These are phyloP conservation scores for Spialia ferax DNA, from an alignment of 2,888 invertebrate genomes.

Conservation along the genomic window DNA sequence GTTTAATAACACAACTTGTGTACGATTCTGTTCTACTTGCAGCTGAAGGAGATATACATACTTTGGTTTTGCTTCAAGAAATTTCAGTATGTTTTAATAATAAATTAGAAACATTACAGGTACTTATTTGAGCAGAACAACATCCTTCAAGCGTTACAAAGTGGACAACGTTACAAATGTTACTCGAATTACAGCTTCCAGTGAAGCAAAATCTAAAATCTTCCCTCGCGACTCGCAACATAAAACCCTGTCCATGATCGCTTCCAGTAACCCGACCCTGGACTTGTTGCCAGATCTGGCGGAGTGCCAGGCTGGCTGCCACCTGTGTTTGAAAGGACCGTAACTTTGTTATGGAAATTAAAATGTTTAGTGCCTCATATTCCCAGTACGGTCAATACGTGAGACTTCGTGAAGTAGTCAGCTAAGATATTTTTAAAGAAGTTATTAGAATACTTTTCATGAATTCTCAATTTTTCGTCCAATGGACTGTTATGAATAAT, in stretches of 20 bases:
- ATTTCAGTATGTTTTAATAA: too few species aligned
- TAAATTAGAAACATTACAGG: too few species aligned
- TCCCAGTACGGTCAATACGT: not conserved
- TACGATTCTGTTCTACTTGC: too few species aligned
- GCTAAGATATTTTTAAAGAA: not conserved
- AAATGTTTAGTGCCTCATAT: not conserved
- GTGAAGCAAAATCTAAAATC: constrained; percentile 31
- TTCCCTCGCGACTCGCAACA: constrained; percentile 31
- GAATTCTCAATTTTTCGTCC: too few species aligned
- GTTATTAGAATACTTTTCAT: too few species aligned
- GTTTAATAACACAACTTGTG: too few species aligned
- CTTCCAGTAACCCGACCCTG: constrained; percentile 37
- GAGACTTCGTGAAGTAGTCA: too few species aligned
- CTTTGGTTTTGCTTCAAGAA: too few species aligned
- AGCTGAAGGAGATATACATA: too few species aligned
- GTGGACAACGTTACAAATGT: constrained; percentile 32
- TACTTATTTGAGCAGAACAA: too few species aligned
- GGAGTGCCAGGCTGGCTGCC: constrained; percentile 44
- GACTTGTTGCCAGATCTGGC: constrained; percentile 48
- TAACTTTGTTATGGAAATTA: constrained; percentile 7
- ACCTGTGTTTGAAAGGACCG: constrained; percentile 44
- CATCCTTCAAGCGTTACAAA: not conserved
- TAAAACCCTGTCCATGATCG: constrained; percentile 33
- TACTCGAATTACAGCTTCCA: constrained; percentile 31
- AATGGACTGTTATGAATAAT: too few species aligned